Evolutionary conservation across 1,140 invertebrate genomes (phyloP).

Genomic region (Diorhabda elongata): DNA sequence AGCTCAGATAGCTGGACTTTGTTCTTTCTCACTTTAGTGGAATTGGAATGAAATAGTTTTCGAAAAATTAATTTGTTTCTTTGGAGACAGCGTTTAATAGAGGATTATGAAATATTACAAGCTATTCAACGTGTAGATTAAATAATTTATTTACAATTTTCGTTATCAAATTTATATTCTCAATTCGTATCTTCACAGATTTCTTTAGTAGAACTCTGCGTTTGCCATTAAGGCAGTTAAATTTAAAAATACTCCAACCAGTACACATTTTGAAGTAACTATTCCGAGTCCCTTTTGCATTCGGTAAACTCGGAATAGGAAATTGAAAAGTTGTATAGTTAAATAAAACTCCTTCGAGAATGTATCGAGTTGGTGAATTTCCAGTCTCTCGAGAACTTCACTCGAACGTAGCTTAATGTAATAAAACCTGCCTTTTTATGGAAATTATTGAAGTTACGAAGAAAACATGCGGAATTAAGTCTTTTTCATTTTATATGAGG

Average conservation of each 20-base stretch:
- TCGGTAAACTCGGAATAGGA: conserved; percentile 29
- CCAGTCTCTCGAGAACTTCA: conserved; percentile 23
- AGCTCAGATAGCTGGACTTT: too few species aligned
- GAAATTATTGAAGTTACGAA: conserved; percentile 25
- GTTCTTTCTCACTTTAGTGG: too few species aligned
- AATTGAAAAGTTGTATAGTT: conserved; percentile 39
- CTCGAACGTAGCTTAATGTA: conserved; percentile 28
- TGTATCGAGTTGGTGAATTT: conserved; percentile 25
- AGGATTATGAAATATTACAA: too few species aligned
- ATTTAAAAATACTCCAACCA: background rate
- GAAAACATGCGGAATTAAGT: background rate
- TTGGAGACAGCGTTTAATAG: too few species aligned
- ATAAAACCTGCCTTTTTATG: conserved; percentile 35
- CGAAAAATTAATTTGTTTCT: too few species aligned
- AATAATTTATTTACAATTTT: too few species aligned
- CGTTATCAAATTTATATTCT: too few species aligned
- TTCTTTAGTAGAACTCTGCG: too few species aligned
- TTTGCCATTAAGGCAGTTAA: background rate
- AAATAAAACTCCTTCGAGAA: conserved; percentile 34
- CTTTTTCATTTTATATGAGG: background rate
- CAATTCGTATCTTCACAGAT: too few species aligned
- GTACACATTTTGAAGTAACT: conserved; percentile 2
- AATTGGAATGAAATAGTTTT: too few species aligned
- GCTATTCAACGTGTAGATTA: too few species aligned
- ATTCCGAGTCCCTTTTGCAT: background rate